Evolutionary conservation across 2,113 vertebrate species (phyloP).

Genomic region (Nycticryphes semicollaris): DNA sequence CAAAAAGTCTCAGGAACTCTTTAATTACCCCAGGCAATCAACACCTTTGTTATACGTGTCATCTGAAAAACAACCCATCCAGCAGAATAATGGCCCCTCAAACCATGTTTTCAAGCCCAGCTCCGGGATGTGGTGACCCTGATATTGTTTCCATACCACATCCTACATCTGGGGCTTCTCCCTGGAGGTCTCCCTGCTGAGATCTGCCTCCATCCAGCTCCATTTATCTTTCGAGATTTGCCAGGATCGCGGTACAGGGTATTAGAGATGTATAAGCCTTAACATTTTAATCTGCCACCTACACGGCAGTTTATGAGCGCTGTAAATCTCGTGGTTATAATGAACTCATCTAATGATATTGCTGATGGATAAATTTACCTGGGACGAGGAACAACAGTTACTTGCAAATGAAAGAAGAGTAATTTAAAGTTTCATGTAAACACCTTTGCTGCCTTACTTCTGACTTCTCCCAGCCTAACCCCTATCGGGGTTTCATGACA

Average conservation of each 20-base stretch:
- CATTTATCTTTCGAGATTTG: not conserved
- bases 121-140: not conserved
- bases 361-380: constrained; percentile 68
- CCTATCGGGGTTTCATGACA: constrained; percentile 38
- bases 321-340: constrained; percentile 67
- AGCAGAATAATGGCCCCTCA: constrained; percentile 29
- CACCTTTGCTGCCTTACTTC: constrained; percentile 40
- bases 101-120: constrained; percentile 22
- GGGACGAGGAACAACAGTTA: constrained; percentile 58
- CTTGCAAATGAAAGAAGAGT: constrained; percentile 58
- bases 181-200: not conserved
- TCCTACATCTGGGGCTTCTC: not conserved
- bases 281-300: constrained; percentile 73
- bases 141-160: not conserved
- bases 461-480: constrained; percentile 59
- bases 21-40: constrained; percentile 61
- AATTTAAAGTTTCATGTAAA: constrained; percentile 66
- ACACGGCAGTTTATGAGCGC: constrained; percentile 67
- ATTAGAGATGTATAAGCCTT: constrained; percentile 46
- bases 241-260: not conserved
- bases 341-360: constrained; percentile 73
- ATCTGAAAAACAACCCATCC: constrained; percentile 37
- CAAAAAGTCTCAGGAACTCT: constrained; percentile 59
- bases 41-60: constrained; percentile 3
- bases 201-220: not conserved